Base-by-base conservation (phyloP, 1,140 invertebrate genomes). In the Drosophila suzukii region DNA sequence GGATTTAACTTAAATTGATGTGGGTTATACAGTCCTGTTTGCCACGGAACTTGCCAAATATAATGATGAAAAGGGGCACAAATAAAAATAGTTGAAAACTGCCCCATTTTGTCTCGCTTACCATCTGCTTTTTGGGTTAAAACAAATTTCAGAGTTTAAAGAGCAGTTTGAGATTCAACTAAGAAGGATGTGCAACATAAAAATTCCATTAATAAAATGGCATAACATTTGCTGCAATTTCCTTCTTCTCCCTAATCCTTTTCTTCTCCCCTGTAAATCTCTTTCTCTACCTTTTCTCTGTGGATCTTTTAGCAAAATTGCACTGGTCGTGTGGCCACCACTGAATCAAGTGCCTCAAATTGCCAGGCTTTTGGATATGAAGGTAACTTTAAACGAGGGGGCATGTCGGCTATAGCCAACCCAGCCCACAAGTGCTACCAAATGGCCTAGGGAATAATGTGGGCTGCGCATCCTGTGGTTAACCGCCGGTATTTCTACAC, bases 1-100 rank as follows among this genome's bases (percentile, higher is more conserved):
- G 81, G 81, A 83, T 78, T 83, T 83, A 79, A 84, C 65, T 76
- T 76, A 78, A 83, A 78, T 82, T 83, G 80, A 83, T 82, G 80
- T 78, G 71, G 79, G 80, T 76, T 76, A 73, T 30, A 13, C n/a
- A 38, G 51, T 55, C 51, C 20, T 43, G 53, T 63, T 63, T 44
- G 58, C 57, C n/a, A 44, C 20, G 61, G 12, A 12, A 47, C 38
- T 50, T n/a, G 17, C 34, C 30, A 15, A 6, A 27, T 2, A 20
- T 20, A 24, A 13, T 27, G 10, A 47, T 46, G 44, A 46, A 51
- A 36, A 51, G 30, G 30, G 44, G 24, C 3, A 15, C 10, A 53
- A 27, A 20, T n/a, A 8, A 12, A 34, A 20, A 20, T 20, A 20
- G 20, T 20, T 6, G 8, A 17, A n/a, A 57, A 51, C 61, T 27